Conservation (phyloP, 2,797 vertebrate genomes). For the Xenopus petersii region DNA sequence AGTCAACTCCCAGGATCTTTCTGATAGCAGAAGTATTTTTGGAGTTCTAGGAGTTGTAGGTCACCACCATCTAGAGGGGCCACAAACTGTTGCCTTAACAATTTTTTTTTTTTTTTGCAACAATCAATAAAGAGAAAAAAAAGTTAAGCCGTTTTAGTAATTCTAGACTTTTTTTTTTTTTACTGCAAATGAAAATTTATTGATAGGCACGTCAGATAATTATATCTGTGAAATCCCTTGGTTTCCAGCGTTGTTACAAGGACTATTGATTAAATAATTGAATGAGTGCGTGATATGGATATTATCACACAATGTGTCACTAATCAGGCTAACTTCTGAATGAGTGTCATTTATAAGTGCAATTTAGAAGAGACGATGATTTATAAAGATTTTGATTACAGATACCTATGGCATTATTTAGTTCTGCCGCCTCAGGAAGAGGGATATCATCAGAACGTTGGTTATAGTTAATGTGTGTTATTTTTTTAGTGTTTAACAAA, state of each 20-base stretch:
- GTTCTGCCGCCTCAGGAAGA: no score
- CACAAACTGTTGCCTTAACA: no score
- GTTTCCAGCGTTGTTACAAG: neutral
- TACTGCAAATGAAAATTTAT: neutral
- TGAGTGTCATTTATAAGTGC: neutral
- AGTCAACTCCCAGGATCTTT: no score
- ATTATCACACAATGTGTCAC: constrained; percentile 1
- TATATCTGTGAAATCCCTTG: neutral
- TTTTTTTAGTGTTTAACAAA: neutral
- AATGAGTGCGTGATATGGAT: neutral
- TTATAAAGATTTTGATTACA: constrained; percentile 1
- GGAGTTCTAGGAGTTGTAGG: no score
- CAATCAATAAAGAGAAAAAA: no score
- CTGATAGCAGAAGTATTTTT: no score
- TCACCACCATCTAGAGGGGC: no score
- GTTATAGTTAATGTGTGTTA: no score
- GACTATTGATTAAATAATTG: constrained; percentile 2
- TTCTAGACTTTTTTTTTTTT: neutral
- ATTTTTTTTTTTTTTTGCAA: no score
- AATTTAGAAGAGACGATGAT: neutral
- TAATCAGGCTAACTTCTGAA: neutral
- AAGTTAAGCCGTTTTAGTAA: no score
- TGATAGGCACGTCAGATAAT: neutral
- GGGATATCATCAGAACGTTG: neutral
- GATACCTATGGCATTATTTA: neutral